phyloP scores from a whole-genome alignment of 1,140 invertebrate species.

The Ditylenchus dipsaci region DNA sequence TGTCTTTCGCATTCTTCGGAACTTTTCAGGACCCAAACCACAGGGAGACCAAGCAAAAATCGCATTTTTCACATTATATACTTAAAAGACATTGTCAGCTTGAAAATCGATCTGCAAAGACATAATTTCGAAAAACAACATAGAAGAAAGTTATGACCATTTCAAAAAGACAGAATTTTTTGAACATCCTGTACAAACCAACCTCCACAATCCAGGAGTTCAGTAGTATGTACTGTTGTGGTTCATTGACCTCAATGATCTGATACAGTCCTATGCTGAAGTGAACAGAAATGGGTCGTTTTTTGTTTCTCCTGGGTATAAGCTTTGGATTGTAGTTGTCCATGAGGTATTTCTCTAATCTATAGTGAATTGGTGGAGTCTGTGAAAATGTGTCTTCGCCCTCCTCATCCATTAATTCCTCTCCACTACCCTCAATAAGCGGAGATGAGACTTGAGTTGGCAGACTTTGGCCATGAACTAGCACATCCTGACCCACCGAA shows the following conservation, averaged over 20 bases:
- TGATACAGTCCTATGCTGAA: constrained; percentile 52
- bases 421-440: background rate
- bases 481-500: background rate
- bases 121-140: no score
- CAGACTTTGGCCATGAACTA: background rate
- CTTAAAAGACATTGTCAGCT: no score
- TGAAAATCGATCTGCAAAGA: no score
- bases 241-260: constrained; percentile 55
- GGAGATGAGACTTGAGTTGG: background rate
- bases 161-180: no score
- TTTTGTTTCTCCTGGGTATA: constrained; percentile 15
- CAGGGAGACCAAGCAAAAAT: no score
- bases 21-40: no score
- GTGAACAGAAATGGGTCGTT: constrained; percentile 38
- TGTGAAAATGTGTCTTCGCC: background rate
- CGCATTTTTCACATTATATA: no score
- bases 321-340: constrained; percentile 23
- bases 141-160: no score
- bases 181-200: no score
- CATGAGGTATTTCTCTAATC: constrained; percentile 35
- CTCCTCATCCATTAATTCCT: background rate
- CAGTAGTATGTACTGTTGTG: constrained; percentile 50
- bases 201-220: constrained; percentile 56
- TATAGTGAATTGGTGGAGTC: constrained; percentile 29
- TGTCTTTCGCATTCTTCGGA: no score